Conservation (phyloP, 2,797 vertebrate genomes). For the Pangasius macronema region DNA sequence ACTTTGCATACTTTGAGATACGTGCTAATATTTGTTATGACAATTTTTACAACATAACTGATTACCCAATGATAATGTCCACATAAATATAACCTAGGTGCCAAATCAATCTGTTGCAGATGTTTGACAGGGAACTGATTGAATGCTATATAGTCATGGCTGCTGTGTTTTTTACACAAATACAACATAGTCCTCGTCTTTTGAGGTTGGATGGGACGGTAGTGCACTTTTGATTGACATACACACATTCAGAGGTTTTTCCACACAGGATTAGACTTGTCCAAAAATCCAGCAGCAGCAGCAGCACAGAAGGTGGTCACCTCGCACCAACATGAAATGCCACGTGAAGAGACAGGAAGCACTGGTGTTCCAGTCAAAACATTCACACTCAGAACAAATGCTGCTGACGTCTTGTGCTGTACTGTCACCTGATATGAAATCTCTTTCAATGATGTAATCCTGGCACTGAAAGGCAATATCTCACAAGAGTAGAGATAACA, state of each 20-base stretch:
- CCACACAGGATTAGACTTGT: slow-evolving; percentile 52
- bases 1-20: not conserved
- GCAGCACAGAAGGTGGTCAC: slow-evolving; percentile 20
- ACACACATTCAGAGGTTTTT: not conserved
- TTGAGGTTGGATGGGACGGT: slow-evolving; percentile 5
- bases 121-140: slow-evolving; percentile 10
- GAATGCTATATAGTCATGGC: not conserved
- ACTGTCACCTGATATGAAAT: slow-evolving; percentile 17
- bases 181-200: not conserved
- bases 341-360: slow-evolving; percentile 21
- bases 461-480: not conserved
- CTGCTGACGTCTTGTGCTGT: not conserved
- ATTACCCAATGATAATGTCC: not conserved
- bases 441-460: slow-evolving; percentile 6
- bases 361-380: slow-evolving; percentile 47
- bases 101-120: not conserved
- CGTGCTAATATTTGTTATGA: not conserved
- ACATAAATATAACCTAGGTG: not conserved
- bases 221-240: slow-evolving; percentile 27
- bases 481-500: not conserved
- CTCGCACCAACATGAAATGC: slow-evolving; percentile 35
- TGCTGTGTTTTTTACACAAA: slow-evolving; percentile 1
- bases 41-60: not conserved
- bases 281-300: slow-evolving; percentile 42
- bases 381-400: slow-evolving; percentile 11